These are phyloP conservation scores for Notolabrus celidotus DNA, from an alignment of 2,797 vertebrate genomes.

Conservation along the genomic window DNA sequence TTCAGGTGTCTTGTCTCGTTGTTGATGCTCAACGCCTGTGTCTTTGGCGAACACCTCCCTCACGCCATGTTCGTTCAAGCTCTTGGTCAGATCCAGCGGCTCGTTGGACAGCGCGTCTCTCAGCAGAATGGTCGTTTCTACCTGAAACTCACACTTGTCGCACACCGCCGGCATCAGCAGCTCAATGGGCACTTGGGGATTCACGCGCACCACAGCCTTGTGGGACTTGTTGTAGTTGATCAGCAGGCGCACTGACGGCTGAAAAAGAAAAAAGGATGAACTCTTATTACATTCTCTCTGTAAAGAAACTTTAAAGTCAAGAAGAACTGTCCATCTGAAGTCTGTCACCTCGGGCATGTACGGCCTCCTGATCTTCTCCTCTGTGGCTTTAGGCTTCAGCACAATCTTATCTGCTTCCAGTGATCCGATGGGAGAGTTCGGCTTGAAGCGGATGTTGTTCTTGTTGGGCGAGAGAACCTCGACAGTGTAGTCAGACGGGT, in stretches of 20 bases:
- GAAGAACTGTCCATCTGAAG: background rate
- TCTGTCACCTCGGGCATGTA: slow-evolving; percentile 90
- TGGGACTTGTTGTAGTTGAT: slow-evolving; percentile 95
- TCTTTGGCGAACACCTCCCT: slow-evolving; percentile 94
- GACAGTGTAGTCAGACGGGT: slow-evolving; percentile 91
- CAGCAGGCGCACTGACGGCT: slow-evolving; percentile 94
- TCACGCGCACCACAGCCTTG: slow-evolving; percentile 94
- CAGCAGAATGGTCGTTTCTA: slow-evolving; percentile 86
- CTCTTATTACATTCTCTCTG: too few species aligned
- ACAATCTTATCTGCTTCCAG: slow-evolving; percentile 92
- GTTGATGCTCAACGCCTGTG: slow-evolving; percentile 60
- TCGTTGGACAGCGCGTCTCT: slow-evolving; percentile 87
- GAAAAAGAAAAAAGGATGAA: slow-evolving; percentile 30
- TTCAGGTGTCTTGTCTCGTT: slow-evolving; percentile 6
- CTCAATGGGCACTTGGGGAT: slow-evolving; percentile 88
- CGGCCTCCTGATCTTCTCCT: slow-evolving; percentile 87
- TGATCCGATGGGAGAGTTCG: slow-evolving; percentile 92
- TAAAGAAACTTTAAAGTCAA: too few species aligned
- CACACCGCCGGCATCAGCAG: slow-evolving; percentile 87
- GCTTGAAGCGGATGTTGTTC: slow-evolving; percentile 91
- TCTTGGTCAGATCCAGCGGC: slow-evolving; percentile 88
- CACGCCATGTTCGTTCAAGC: slow-evolving; percentile 91
- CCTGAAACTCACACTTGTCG: slow-evolving; percentile 93
- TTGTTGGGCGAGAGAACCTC: slow-evolving; percentile 91
- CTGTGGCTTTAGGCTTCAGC: slow-evolving; percentile 88